Conservation (phyloP, 2,797 vertebrate genomes). For the Pangasius sanitwongsei region DNA sequence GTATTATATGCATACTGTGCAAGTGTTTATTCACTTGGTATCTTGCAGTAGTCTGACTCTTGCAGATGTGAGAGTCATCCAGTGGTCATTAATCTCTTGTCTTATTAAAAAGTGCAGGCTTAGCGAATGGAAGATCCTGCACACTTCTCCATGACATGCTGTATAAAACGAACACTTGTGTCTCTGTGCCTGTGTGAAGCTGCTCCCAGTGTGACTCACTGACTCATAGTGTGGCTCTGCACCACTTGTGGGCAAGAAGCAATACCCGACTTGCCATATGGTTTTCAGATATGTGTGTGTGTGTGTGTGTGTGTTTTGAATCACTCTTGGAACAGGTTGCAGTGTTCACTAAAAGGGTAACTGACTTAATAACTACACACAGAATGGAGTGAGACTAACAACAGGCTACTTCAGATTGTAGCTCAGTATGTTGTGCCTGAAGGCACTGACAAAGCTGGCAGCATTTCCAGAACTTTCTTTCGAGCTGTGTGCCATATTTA, state of each 20-base stretch:
- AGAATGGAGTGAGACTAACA: background rate
- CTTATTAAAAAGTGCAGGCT: conserved; percentile 58
- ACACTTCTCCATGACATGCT: conserved; percentile 62
- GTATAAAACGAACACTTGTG: conserved; percentile 55
- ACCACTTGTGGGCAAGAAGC: conserved; percentile 30
- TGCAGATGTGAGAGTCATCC: conserved; percentile 54
- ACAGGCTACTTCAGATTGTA: background rate
- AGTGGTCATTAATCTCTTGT: conserved; percentile 55
- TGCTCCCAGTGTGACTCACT: conserved; percentile 48
- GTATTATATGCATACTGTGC: background rate
- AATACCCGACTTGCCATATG: conserved; percentile 14
- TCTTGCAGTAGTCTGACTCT: conserved; percentile 30
- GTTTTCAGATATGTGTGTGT: conserved; percentile 2
- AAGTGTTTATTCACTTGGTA: conserved; percentile 23
- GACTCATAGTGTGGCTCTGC: conserved; percentile 63
- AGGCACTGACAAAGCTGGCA: background rate
- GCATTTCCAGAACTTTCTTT: background rate
- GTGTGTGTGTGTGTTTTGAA: background rate
- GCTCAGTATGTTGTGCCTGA: too few species aligned
- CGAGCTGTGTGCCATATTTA: background rate
- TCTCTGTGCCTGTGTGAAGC: conserved; percentile 60
- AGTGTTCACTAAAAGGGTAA: background rate
- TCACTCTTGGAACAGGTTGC: background rate
- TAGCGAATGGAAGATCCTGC: conserved; percentile 68
- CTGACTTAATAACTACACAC: background rate